Evolutionary conservation across 2,113 vertebrate genomes (phyloP).

Genomic region (Steatornis caripensis): DNA sequence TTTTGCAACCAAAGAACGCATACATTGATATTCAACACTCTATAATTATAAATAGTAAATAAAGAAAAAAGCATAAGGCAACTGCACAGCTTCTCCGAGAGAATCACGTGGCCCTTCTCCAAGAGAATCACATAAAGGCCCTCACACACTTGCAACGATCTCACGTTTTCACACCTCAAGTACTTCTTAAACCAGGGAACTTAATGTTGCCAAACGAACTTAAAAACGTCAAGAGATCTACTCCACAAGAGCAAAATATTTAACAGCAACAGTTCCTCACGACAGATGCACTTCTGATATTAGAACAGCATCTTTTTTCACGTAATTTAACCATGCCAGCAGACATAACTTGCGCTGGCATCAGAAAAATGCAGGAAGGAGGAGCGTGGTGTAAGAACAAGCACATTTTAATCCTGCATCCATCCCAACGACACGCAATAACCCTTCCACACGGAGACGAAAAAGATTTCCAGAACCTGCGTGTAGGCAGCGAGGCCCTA

Average conservation of each 20-base stretch:
- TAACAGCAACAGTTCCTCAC: background rate
- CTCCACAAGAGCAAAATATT: background rate
- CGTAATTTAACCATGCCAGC: rapidly evolving
- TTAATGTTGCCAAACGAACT: background rate
- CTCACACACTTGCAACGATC: background rate
- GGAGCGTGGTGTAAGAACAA: rapidly evolving
- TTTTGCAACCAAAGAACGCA: background rate
- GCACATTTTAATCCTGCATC: rapidly evolving
- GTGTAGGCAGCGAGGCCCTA: background rate
- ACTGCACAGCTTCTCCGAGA: rapidly evolving
- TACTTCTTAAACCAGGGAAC: background rate
- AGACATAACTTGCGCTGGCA: rapidly evolving
- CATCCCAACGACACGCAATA: rapidly evolving
- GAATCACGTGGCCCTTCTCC: rapidly evolving
- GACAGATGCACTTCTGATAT: rapidly evolving
- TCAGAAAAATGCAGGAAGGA: rapidly evolving
- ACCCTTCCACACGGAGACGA: rapidly evolving
- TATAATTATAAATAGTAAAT: background rate
- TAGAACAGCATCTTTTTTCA: rapidly evolving
- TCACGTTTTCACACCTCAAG: rapidly evolving
- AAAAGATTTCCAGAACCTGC: background rate
- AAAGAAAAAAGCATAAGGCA: background rate
- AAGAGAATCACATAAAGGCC: rapidly evolving
- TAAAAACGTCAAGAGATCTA: background rate
- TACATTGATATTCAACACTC: background rate